phyloP scores from a whole-genome alignment of 1,140 invertebrate species.

The Mya arenaria region DNA sequence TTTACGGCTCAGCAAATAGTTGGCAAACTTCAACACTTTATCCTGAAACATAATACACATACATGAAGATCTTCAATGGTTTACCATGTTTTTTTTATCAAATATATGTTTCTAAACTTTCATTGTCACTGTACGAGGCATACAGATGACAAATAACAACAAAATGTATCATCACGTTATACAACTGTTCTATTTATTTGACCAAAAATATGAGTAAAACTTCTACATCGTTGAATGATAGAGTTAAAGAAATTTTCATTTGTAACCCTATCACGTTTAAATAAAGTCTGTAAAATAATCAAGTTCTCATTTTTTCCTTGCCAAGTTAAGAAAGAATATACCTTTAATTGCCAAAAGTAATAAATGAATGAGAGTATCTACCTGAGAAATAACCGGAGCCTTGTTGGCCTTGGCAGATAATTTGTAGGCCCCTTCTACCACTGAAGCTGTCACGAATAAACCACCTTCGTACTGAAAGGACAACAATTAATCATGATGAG shows the following conservation, averaged over 20 bases:
- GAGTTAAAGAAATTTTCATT: not conserved
- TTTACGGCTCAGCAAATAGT: conserved; percentile 94
- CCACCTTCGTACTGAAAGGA: conserved; percentile 98
- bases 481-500: too few relatives aligned
- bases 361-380: not conserved
- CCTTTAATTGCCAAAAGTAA: not conserved
- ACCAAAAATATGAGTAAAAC: too few relatives aligned
- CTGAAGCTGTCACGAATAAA: conserved; percentile 85
- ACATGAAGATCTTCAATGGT: too few relatives aligned
- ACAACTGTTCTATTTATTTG: too few relatives aligned
- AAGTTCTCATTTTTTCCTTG: too few relatives aligned
- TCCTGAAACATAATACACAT: conserved; percentile 84
- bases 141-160: too few relatives aligned
- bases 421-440: conserved; percentile 89
- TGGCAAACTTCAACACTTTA: conserved; percentile 94
- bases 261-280: not conserved
- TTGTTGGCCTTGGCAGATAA: conserved; percentile 87
- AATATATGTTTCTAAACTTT: too few relatives aligned
- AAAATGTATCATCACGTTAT: too few relatives aligned
- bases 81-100: too few relatives aligned
- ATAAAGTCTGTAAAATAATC: not conserved
- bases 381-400: conserved; percentile 83
- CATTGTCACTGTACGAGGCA: too few relatives aligned
- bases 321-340: not conserved
- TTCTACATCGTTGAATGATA: too few relatives aligned